Base-by-base conservation (phyloP, 2,113 vertebrate genomes). In the Seriola aureovittata region DNA sequence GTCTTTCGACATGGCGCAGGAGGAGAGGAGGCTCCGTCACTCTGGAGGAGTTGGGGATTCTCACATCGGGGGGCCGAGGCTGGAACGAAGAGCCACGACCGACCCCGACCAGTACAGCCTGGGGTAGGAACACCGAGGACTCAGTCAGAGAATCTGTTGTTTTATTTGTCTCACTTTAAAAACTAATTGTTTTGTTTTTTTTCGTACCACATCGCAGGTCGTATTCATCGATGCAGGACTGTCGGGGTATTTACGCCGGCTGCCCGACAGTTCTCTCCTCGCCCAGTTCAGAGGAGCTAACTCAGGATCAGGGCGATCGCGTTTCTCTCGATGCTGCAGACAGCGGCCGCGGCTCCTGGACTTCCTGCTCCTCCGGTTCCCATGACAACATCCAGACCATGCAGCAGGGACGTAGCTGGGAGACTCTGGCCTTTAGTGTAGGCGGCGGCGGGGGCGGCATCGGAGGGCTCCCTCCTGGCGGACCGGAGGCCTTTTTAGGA, bases 311-410 rank as follows among this genome's bases (percentile, higher is more conserved):
- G 89, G 97, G 97, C 14, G 98, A 99, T 70, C 96, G 98, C 0
- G 97, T 97, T 2, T 99, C 98, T 0, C 96, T 99, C 0, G 98
- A 99, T 19, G 98, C 98, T 0, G 98, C 98, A 0, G 98, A 99
- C 95, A 99, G 98, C 1, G 98, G 98, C 62, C 97, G 98, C 0
- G 98, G 98, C 57, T 99, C 98, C 95, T 99, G 98, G 98, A 99
- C 98, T 0, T 99, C 98, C 7, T 99, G 98, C 82, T 99, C 98
- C 0, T 99, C 98, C 0, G 98, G 98, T 5, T 99, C 98, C 68
- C 98, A 99, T 0, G 98, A 99, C 80, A 99, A 98, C 90, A 99
- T 99, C 87, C 98, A 99, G 94, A 99, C 97, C 60, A 99, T 99
- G 85, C 98, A 97, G 91, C 98, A 99, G 93, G 97, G 98, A 67